phyloP scores from a whole-genome alignment of 2,113 vertebrate genomes.

The Prochilodus magdalenae region DNA sequence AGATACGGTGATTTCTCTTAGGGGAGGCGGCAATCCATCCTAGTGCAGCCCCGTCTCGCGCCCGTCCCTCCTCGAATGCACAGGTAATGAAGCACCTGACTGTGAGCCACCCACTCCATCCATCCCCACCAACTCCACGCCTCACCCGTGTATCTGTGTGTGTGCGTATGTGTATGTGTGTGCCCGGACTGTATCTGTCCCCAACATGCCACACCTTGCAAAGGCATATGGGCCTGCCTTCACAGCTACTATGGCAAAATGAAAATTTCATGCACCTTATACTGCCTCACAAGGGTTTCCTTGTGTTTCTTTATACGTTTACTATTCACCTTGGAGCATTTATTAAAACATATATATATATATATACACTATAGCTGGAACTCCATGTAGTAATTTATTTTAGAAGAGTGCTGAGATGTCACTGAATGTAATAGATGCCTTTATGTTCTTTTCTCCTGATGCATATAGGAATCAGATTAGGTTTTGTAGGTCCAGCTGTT shows the following conservation, averaged over 20 bases:
- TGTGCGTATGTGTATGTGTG: constrained; percentile 65
- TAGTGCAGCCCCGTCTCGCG: constrained; percentile 84
- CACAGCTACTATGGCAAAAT: background rate
- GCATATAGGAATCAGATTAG: background rate
- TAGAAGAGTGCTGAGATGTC: background rate
- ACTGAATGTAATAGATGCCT: background rate
- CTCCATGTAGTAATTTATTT: background rate
- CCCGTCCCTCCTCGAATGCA: constrained; percentile 80
- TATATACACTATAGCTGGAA: background rate
- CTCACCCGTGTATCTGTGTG: constrained; percentile 65
- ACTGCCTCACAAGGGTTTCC: background rate
- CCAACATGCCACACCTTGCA: background rate
- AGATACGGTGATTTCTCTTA: constrained; percentile 88
- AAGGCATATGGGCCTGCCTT: background rate
- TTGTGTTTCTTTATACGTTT: background rate
- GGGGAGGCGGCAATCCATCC: constrained; percentile 86
- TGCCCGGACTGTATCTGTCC: constrained; percentile 54
- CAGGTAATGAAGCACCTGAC: constrained; percentile 79
- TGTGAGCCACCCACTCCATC: constrained; percentile 69
- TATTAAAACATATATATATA: too few relatives aligned
- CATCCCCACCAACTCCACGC: constrained; percentile 65
- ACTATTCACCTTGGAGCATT: background rate
- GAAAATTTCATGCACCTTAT: background rate
- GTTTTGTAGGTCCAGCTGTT: background rate
- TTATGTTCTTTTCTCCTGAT: background rate